Evolutionary conservation across 2,797 vertebrate genomes (phyloP).

Genomic region (Orientallactaga sibirica): DNA sequence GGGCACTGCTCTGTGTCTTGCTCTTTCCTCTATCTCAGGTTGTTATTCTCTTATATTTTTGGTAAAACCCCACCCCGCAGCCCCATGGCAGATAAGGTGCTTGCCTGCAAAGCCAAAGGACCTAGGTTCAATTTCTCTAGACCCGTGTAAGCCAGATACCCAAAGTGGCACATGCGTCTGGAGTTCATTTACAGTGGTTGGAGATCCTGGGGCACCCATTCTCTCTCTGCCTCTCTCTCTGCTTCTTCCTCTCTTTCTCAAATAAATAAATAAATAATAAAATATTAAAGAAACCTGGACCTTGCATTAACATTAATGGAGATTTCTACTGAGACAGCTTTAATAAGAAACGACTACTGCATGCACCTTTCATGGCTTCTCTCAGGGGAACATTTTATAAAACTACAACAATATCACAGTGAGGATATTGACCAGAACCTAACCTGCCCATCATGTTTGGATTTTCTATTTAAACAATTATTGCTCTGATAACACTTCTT

Average conservation of each 20-base stretch:
- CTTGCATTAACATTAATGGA: neutral
- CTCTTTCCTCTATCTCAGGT: neutral
- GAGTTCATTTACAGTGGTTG: too few relatives aligned
- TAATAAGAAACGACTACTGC: neutral
- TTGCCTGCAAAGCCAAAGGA: too few relatives aligned
- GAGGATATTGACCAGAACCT: neutral
- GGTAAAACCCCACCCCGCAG: neutral
- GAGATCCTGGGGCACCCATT: too few relatives aligned
- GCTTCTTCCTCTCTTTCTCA: too few relatives aligned
- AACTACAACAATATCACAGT: neutral
- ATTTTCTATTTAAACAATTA: constrained; percentile 1
- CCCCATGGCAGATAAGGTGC: too few relatives aligned
- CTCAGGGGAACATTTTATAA: neutral
- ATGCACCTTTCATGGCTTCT: neutral
- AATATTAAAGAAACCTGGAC: too few relatives aligned
- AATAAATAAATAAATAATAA: too few relatives aligned
- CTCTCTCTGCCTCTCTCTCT: too few relatives aligned
- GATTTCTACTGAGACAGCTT: neutral
- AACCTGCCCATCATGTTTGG: neutral
- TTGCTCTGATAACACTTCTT: constrained; percentile 16
- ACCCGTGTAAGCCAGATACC: too few relatives aligned
- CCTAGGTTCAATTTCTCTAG: too few relatives aligned
- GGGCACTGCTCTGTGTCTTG: too few relatives aligned
- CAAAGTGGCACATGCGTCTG: too few relatives aligned
- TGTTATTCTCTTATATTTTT: neutral